Evolutionary conservation across 2,888 invertebrate species (phyloP), one percentile per base, ranked within the genome.

Genomic region (Myathropa florea): DNA sequence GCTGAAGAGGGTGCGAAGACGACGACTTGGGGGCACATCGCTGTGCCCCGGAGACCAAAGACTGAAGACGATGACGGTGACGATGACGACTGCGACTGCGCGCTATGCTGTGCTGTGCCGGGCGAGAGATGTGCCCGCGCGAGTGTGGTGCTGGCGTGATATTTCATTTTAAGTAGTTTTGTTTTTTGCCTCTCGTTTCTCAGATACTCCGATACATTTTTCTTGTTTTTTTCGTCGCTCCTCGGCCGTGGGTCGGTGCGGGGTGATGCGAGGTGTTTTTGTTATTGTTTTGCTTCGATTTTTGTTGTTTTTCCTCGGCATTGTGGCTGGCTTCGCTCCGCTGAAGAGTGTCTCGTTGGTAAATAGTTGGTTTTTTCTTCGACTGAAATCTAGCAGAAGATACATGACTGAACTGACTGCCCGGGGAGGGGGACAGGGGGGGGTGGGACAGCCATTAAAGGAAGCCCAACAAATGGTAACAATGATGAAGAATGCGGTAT

Each of bases 131-230:
- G 24, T 57, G 28, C 64, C 39, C 18, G 36, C 63, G 61, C 65
- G 61, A 76, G 63, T 83, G 65, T 75, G 75, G 73, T 73, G 28
- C 24, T 60, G 77, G 83, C 79, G 82, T 83, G 82, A 83, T 86
- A 82, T 86, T 86, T 83, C 86, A 83, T 86, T 75, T 83, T 78
- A 78, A 86, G 86, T 83, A 79, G 83, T 83, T 86, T 83, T 79
- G 79, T 78, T 65, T 57, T 70, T 61, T 18, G 36, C 9, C 39
- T 64, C 23, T 23, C 21, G 14, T 1, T 24, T n/a, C 28, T 28
- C n/a, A 7, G 21, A 30, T 23, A 7, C 6, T n/a, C n/a, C 10
- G 59, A 59, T 59, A 59, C 36, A 10, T 36, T 63, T 63, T 77
- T 30, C 53, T 61, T n/a, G n/a, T n/a, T 28, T 68, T 61, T 39